phyloP scores from a whole-genome alignment of 1,140 invertebrate species.

The Ctenoplectra terminalis region DNA sequence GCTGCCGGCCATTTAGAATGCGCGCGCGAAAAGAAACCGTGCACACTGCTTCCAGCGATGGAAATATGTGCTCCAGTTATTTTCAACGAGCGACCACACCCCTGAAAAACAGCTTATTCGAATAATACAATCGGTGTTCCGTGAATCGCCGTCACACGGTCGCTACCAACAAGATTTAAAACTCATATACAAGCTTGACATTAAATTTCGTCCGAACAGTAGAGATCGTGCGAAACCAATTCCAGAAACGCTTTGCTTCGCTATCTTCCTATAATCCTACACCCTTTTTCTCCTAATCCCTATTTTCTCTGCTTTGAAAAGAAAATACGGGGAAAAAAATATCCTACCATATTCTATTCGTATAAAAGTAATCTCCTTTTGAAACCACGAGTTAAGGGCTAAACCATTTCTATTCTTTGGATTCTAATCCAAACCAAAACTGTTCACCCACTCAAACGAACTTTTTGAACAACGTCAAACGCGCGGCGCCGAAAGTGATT shows the following conservation, averaged over 20 bases:
- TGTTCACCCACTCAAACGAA: background rate
- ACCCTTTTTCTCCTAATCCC: too few species aligned
- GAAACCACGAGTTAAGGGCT: too few species aligned
- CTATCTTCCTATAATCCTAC: background rate
- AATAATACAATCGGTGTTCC: constrained; percentile 17
- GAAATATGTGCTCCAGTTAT: constrained; percentile 20
- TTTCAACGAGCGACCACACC: background rate
- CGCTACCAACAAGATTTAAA: background rate
- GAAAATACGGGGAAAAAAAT: too few species aligned
- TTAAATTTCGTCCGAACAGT: background rate
- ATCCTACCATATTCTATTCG: too few species aligned
- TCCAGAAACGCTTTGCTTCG: background rate
- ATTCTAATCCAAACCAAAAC: background rate
- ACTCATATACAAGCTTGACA: background rate
- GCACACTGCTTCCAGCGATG: background rate
- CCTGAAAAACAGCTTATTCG: constrained; percentile 28
- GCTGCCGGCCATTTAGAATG: background rate
- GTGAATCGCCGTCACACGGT: background rate
- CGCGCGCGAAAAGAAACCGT: constrained; percentile 1
- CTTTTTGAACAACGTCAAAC: background rate
- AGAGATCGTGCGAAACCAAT: background rate
- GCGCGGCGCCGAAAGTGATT: constrained; percentile 46
- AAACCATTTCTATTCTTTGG: background rate
- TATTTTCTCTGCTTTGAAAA: too few species aligned
- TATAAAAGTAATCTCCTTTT: background rate